A percentile compares a stretch with the other conserved stretches of the same genome.
Evolutionary conservation across 2,797 vertebrate species (phyloP).

Genomic region (Tokudaia muenninki): DNA sequence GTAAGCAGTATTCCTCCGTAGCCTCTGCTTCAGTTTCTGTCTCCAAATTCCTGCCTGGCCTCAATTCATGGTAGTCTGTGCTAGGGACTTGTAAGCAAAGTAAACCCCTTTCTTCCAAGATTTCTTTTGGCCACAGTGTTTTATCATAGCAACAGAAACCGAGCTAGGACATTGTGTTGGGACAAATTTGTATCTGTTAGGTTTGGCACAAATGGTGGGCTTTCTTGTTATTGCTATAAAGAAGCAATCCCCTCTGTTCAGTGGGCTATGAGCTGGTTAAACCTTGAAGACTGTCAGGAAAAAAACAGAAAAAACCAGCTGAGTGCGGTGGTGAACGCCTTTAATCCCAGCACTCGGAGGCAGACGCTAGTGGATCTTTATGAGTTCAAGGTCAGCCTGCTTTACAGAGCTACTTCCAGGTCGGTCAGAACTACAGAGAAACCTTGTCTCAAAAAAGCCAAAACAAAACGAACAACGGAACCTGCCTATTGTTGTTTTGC

Average conservation of each 20-base stretch:
- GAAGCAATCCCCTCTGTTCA: background rate
- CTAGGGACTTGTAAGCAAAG: background rate
- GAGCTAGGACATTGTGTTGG: background rate
- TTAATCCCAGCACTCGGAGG: background rate
- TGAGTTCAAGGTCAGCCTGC: background rate
- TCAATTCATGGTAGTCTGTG: background rate
- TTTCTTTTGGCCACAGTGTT: background rate
- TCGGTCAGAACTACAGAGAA: no score
- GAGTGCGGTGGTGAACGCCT: background rate
- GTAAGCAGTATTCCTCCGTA: background rate
- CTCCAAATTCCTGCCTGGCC: background rate
- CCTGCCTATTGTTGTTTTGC: background rate
- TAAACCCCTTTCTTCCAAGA: background rate
- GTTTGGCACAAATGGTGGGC: background rate
- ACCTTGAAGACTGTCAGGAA: background rate
- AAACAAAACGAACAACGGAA: background rate
- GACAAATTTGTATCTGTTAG: background rate
- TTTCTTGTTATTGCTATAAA: background rate
- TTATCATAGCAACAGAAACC: background rate
- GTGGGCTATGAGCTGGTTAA: background rate
- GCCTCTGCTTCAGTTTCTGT: background rate
- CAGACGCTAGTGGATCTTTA: background rate
- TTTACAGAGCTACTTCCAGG: background rate
- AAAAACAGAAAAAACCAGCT: background rate
- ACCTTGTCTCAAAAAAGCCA: no score